Evolutionary conservation across 2,797 vertebrate species (phyloP).

Genomic region (Microctenopoma stevenorrisi): DNA sequence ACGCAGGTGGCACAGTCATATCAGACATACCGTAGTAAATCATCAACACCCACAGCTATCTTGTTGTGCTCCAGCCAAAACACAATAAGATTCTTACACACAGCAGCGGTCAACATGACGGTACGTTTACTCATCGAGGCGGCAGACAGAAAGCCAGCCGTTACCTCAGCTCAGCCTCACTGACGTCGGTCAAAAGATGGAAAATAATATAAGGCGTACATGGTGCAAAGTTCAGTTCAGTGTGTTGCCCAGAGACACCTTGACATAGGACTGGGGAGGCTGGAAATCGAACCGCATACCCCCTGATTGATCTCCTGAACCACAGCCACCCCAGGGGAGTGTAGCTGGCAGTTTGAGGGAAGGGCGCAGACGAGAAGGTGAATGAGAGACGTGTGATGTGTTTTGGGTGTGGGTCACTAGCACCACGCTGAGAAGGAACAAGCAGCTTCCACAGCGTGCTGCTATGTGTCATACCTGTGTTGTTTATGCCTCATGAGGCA

Average conservation of each 20-base stretch:
- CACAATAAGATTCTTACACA: conserved; percentile 40
- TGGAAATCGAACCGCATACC: too few relatives aligned
- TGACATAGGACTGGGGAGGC: too few relatives aligned
- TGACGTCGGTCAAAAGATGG: conserved; percentile 8
- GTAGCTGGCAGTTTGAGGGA: too few relatives aligned
- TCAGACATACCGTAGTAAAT: conserved; percentile 53
- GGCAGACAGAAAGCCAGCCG: conserved; percentile 46
- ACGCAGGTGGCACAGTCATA: conserved; percentile 46
- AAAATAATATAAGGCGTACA: background rate
- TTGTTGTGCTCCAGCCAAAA: conserved; percentile 56
- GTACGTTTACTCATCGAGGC: conserved; percentile 61
- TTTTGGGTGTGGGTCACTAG: background rate
- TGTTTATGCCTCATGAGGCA: conserved; percentile 16
- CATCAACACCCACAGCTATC: conserved; percentile 49
- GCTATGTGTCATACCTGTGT: conserved; percentile 10
- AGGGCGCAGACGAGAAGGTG: too few relatives aligned
- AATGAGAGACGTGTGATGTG: background rate
- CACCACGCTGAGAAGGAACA: background rate
- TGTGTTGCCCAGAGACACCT: too few relatives aligned
- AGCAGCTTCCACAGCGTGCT: background rate
- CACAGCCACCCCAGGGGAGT: too few relatives aligned
- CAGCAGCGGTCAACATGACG: conserved; percentile 48
- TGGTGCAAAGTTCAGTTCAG: too few relatives aligned
- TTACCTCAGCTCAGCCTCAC: conserved; percentile 39
- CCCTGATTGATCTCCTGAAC: too few relatives aligned